These are phyloP conservation scores for Rosalia funebris DNA, from an alignment of 2,888 invertebrate species.

Conservation along the genomic window DNA sequence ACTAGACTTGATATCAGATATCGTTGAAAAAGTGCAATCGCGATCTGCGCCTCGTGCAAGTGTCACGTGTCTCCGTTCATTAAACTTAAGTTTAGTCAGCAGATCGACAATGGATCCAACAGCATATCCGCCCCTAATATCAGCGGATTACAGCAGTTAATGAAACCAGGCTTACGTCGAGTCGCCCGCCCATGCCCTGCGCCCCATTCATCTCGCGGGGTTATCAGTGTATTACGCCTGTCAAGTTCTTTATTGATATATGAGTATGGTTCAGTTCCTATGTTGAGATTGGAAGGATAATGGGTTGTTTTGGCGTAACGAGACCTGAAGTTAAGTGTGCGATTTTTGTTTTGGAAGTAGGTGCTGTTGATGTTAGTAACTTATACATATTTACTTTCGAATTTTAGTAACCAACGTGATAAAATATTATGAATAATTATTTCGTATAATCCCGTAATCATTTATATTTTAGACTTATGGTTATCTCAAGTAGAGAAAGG, in stretches of 20 bases:
- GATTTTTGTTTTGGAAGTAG: too few relatives aligned
- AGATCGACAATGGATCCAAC: slow-evolving; percentile 51
- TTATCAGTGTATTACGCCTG: slow-evolving; percentile 40
- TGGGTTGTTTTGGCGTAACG: slow-evolving; percentile 33
- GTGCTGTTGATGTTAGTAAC: too few relatives aligned
- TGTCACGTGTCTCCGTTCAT: slow-evolving; percentile 58
- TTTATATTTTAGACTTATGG: too few relatives aligned
- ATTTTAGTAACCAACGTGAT: too few relatives aligned
- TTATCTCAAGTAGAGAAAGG: too few relatives aligned
- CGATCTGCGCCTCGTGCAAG: slow-evolving; percentile 39
- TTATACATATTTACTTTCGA: too few relatives aligned
- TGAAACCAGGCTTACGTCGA: slow-evolving; percentile 56
- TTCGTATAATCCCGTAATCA: too few relatives aligned
- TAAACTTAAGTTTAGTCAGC: slow-evolving; percentile 56
- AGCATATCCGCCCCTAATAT: slow-evolving; percentile 56
- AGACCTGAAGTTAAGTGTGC: slow-evolving; percentile 20
- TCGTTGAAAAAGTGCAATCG: slow-evolving; percentile 46
- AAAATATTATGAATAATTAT: too few relatives aligned
- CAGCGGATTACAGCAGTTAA: slow-evolving; percentile 57
- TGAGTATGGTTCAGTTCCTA: slow-evolving; percentile 10
- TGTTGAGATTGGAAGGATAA: slow-evolving; percentile 23
- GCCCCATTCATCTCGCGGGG: slow-evolving; percentile 35
- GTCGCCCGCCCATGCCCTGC: slow-evolving; percentile 37
- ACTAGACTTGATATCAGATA: slow-evolving; percentile 43
- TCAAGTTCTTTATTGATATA: slow-evolving; percentile 32